Evolutionary conservation across 2,797 vertebrate species (phyloP).

Genomic region (Cynopterus sphinx): DNA sequence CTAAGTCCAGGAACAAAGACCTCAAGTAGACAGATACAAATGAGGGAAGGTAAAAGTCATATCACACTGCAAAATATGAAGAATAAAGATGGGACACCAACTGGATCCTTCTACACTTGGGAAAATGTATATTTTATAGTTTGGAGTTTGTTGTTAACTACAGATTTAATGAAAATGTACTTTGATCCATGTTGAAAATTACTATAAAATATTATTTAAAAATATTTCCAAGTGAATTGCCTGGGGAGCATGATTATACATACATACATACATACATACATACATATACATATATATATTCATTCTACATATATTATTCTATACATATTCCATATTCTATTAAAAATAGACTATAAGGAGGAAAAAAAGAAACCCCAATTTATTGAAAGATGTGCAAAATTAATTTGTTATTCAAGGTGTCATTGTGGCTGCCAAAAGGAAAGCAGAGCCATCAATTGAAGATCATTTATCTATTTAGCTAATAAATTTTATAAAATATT

Average conservation of each 20-base stretch:
- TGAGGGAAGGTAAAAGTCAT: not conserved
- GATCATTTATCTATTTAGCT: not conserved
- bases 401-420: not conserved
- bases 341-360: slow-evolving; percentile 3
- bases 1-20: not conserved
- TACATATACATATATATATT: too few relatives aligned
- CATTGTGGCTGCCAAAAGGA: not conserved
- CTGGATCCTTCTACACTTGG: not conserved
- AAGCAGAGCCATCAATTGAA: not conserved
- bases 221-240: not conserved
- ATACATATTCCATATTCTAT: not conserved
- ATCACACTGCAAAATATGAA: not conserved
- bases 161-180: not conserved
- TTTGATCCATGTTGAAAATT: slow-evolving; percentile 6
- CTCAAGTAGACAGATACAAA: not conserved
- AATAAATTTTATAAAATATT: not conserved
- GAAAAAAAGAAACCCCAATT: not conserved
- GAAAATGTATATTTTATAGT: not conserved
- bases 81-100: not conserved
- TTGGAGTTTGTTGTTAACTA: not conserved
- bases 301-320: too few relatives aligned
- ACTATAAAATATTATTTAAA: not conserved
- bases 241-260: not conserved
- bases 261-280: not conserved
- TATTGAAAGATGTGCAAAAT: not conserved